Evolutionary conservation across 2,888 invertebrate genomes (phyloP).

Genomic region (Leptopilina syphax): DNA sequence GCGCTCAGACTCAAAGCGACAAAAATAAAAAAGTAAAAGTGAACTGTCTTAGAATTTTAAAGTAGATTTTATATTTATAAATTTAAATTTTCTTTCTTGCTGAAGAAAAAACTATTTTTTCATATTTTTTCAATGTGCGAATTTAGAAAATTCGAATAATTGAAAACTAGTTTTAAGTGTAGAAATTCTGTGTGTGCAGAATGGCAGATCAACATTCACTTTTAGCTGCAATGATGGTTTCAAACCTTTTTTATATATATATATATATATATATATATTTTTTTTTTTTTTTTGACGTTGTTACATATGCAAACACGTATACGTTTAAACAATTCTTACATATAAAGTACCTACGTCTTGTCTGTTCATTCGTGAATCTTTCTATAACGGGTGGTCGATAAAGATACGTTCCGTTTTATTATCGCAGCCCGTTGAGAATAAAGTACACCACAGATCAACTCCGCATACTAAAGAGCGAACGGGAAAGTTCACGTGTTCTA

Average conservation of each 20-base stretch:
- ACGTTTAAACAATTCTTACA: neutral
- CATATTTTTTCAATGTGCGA: no score
- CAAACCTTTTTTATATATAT: neutral
- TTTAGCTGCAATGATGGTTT: no score
- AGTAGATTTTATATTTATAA: neutral
- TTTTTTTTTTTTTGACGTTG: neutral
- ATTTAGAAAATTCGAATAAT: no score
- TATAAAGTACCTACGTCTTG: conserved; percentile 18
- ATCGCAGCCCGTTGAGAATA: conserved; percentile 16
- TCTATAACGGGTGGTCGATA: conserved; percentile 28
- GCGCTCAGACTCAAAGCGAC: conserved; percentile 14
- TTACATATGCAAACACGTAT: conserved; percentile 31
- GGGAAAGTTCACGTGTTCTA: conserved; percentile 17
- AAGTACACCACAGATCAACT: conserved; percentile 21
- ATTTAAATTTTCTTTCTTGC: neutral
- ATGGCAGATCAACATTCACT: no score
- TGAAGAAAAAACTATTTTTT: no score
- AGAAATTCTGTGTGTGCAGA: no score
- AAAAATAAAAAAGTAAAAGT: conserved; percentile 12
- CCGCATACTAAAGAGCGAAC: conserved; percentile 6
- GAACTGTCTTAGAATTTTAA: neutral
- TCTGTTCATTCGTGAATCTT: conserved; percentile 8
- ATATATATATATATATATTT: neutral
- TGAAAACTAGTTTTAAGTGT: no score
- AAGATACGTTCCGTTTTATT: conserved; percentile 23